Percentiles rank a stretch among this genome's conserved stretches.
Conservation (phyloP, 1,140 invertebrate species). For the Chrysopa pallens region DNA sequence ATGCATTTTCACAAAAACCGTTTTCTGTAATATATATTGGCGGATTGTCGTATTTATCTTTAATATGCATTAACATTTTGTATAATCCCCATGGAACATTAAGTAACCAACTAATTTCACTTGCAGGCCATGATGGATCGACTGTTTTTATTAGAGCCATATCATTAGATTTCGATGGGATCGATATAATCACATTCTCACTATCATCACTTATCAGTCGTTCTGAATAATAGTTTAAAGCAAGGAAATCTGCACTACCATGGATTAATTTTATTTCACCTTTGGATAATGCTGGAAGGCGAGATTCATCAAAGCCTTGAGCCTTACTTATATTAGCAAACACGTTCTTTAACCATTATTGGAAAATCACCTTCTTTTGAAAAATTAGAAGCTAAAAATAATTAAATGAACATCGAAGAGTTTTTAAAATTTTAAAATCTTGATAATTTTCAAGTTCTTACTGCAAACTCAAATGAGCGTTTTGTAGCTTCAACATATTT, state of each 20-base stretch:
- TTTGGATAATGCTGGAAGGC: slow-evolving; percentile 26
- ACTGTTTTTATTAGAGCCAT: slow-evolving; percentile 6
- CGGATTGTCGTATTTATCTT: slow-evolving; percentile 42
- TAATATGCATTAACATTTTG: slow-evolving; percentile 46
- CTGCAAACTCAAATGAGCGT: slow-evolving; percentile 25
- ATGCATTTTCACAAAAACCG: slow-evolving; percentile 40
- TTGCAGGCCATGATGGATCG: slow-evolving; percentile 14
- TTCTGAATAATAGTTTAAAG: slow-evolving; percentile 13
- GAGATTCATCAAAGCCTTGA: slow-evolving; percentile 22
- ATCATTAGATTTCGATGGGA: slow-evolving; percentile 11
- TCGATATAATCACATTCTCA: too few relatives aligned
- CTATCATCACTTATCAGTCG: too few relatives aligned
- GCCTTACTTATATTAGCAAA: slow-evolving; percentile 23
- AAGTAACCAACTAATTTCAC: slow-evolving; percentile 17
- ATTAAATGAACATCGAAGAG: slow-evolving; percentile 12
- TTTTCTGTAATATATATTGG: slow-evolving; percentile 58
- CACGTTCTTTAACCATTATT: slow-evolving; percentile 22
- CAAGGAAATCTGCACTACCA: slow-evolving; percentile 17
- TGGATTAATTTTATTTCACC: slow-evolving; percentile 22
- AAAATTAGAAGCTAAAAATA: slow-evolving; percentile 28
- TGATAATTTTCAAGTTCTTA: slow-evolving; percentile 17
- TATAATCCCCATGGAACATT: slow-evolving; percentile 49
- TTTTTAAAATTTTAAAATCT: too few relatives aligned
- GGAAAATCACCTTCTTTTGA: slow-evolving; percentile 33
- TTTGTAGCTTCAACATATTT: slow-evolving; percentile 27